These are phyloP conservation scores for Tiliacea aurago DNA, from an alignment of 2,888 invertebrate species.

Conservation along the genomic window DNA sequence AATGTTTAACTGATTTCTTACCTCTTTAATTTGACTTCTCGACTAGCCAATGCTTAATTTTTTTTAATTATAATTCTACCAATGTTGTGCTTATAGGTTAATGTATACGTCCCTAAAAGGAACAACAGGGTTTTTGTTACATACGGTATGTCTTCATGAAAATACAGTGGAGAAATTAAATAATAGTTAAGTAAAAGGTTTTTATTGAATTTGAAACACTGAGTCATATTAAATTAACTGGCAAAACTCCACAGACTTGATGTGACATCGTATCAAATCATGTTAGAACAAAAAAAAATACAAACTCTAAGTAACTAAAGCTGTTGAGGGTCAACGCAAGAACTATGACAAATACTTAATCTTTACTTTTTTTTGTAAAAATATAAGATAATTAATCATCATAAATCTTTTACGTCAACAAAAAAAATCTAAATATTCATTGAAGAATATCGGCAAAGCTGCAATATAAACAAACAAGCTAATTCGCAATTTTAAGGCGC, in stretches of 20 bases:
- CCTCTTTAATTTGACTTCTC: too few species aligned
- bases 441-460: conserved; percentile 15
- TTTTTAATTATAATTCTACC: too few species aligned
- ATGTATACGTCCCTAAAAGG: too few species aligned
- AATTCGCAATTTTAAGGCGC: conserved; percentile 8
- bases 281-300: not conserved
- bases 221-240: not conserved
- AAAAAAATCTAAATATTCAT: not conserved
- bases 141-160: not conserved
- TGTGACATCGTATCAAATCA: not conserved
- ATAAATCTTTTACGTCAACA: not conserved
- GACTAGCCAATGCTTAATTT: too few species aligned
- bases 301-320: not conserved
- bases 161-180: not conserved
- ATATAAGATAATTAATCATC: too few species aligned
- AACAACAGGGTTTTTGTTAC: too few species aligned
- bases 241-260: too few species aligned
- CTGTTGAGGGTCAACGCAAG: too few species aligned
- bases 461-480: conserved; percentile 3
- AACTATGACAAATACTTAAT: not conserved
- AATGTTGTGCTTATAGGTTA: too few species aligned
- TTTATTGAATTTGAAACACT: not conserved
- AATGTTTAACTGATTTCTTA: too few species aligned
- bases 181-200: not conserved
- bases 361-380: too few species aligned